These are phyloP conservation scores for Orchestia grillus DNA, from an alignment of 1,140 invertebrate genomes.

Conservation along the genomic window DNA sequence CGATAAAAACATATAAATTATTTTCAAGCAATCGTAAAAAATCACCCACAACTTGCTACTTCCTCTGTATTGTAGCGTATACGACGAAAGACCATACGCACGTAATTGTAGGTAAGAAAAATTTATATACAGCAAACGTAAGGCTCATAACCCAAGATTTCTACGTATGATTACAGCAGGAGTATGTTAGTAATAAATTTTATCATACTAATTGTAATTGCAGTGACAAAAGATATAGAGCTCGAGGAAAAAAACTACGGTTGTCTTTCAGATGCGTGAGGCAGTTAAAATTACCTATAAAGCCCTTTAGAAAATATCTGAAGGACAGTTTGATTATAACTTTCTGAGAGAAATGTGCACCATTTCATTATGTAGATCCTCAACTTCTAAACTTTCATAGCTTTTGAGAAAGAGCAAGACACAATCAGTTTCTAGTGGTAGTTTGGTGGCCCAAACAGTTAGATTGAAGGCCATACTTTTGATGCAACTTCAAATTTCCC, in stretches of 20 bases:
- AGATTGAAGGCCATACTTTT: not conserved
- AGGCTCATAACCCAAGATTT: not conserved
- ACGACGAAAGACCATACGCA: not conserved
- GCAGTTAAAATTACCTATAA: no score
- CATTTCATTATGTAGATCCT: no score
- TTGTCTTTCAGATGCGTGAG: no score
- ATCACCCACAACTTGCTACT: not conserved
- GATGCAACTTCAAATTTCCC: not conserved
- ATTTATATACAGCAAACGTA: not conserved
- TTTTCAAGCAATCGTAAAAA: constrained; percentile 12
- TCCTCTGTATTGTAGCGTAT: not conserved
- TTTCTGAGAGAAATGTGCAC: no score
- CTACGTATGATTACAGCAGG: not conserved
- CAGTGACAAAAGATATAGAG: no score
- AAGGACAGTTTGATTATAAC: no score
- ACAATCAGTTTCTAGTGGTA: no score
- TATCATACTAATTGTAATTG: no score
- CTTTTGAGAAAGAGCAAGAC: no score
- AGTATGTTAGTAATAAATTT: not conserved
- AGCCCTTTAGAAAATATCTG: no score
- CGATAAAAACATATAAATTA: constrained; percentile 4
- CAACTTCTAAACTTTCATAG: no score
- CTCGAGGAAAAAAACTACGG: no score
- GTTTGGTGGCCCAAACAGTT: not conserved
- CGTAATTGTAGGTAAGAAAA: not conserved